Base-by-base conservation (phyloP, 2,113 vertebrate species). In the Silurus meridionalis region DNA sequence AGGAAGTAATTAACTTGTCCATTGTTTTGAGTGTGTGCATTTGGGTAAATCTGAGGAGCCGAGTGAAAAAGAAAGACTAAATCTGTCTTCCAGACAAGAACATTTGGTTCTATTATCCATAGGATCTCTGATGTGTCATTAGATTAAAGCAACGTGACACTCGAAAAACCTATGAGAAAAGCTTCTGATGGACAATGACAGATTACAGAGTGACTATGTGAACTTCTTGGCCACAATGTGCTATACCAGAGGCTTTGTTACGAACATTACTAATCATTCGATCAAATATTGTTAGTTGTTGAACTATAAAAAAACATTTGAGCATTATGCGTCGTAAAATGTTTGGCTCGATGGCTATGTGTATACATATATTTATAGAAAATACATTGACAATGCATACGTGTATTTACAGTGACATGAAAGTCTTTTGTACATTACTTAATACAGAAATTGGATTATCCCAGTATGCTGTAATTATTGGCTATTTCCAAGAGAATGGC, bases 401-500 rank as follows among this genome's bases (percentile, higher is more conserved):
- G 37, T 53, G 75, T 81, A 48, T n/a, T 50, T 61, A 80, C 72
- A 74, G n/a, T 75, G 64, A 77, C 71, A 83, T 63, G 57, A 84
- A 21, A 84, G 52, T 17, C 80, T 83, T 78, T 83, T 86, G 52
- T 67, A 67, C 48, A 25, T 55, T 19, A 63, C 53, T 83, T 85
- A 85, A 71, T 83, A 77, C 69, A 79, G 69, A 79, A 50, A 78
- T 57, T 53, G 78, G 46, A 81, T 52, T 82, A 60, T 50, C 37
- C 61, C 28, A 85, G 50, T 86, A 89, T 61, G 28, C 86, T 88
- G 82, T 83, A 37, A 80, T 83, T 86, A 85, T 61, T 72, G 48
- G 87, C 84, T 85, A 87, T 87, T 85, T 89, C 83, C 72, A 74
- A 57, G 25, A 69, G 83, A 85, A 89, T 89, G 88, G 86, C 86